These are phyloP conservation scores for Microhierax caerulescens DNA, from an alignment of 2,797 vertebrate genomes.

Conservation along the genomic window DNA sequence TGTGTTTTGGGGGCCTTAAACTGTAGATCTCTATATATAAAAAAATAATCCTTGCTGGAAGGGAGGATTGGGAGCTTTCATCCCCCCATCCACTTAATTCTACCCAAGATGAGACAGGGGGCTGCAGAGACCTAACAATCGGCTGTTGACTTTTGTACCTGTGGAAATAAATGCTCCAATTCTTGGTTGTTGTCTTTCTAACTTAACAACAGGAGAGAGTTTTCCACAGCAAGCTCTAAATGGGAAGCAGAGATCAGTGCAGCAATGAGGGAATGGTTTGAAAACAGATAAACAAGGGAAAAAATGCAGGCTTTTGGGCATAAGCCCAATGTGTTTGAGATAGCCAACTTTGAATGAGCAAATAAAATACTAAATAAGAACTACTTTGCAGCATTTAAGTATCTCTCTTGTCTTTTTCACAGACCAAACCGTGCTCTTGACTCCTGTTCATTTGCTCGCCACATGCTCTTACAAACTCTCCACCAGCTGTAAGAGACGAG, in stretches of 20 bases:
- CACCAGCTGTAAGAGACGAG: conserved; percentile 72
- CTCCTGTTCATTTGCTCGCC: conserved; percentile 84
- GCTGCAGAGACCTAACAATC: background rate
- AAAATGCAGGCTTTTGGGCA: background rate
- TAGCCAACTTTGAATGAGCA: too few species aligned
- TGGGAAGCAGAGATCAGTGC: background rate
- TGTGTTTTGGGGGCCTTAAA: background rate
- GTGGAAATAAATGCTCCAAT: background rate
- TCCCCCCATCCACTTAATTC: background rate
- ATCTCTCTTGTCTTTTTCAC: background rate
- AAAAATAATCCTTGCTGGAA: background rate
- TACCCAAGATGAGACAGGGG: background rate
- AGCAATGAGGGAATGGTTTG: background rate
- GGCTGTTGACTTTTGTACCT: background rate
- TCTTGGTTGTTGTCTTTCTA: background rate
- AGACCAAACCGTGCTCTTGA: conserved; percentile 88
- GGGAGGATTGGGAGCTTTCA: background rate
- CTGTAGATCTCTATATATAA: too few species aligned
- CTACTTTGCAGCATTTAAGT: too few species aligned
- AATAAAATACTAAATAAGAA: too few species aligned
- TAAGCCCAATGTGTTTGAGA: background rate
- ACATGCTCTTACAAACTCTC: conserved; percentile 84
- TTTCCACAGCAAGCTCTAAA: background rate
- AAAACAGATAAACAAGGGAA: background rate
- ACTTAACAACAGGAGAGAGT: background rate